phyloP scores from a whole-genome alignment of 2,113 vertebrate genomes.

The Marmota flaviventris region DNA sequence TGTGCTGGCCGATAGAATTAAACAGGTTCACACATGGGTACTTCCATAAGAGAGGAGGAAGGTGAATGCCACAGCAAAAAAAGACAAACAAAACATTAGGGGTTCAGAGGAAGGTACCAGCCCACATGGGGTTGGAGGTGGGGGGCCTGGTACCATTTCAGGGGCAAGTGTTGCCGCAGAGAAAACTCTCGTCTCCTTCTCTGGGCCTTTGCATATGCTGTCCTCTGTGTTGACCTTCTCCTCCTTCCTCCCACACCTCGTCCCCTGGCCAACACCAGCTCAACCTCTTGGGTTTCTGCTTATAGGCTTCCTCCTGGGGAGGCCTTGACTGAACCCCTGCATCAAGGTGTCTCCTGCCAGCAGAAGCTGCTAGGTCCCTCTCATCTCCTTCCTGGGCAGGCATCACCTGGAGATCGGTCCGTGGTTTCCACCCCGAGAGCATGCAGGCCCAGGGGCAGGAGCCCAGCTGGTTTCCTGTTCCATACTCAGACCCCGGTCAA shows the following conservation, averaged over 20 bases:
- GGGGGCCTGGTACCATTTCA: fast-evolving
- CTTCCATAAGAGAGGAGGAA: background rate
- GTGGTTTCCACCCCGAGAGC: background rate
- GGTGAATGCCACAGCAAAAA: background rate
- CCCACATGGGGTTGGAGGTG: too few species aligned
- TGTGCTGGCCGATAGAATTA: background rate
- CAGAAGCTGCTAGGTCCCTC: fast-evolving
- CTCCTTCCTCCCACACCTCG: background rate
- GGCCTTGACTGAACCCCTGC: background rate
- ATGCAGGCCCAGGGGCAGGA: background rate
- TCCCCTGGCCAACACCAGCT: background rate
- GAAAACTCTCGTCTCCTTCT: background rate
- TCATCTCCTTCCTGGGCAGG: background rate
- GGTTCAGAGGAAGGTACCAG: background rate
- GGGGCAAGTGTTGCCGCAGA: background rate
- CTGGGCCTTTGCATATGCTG: background rate
- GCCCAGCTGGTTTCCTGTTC: background rate
- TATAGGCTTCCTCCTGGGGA: background rate
- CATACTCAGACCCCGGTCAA: background rate
- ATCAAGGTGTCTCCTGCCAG: background rate
- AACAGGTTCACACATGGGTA: background rate
- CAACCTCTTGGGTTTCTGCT: background rate
- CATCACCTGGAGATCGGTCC: background rate
- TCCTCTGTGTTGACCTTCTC: background rate
- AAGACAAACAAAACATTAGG: background rate